Conservation (phyloP, 2,888 invertebrate genomes). For the Phaedon cochleariae region DNA sequence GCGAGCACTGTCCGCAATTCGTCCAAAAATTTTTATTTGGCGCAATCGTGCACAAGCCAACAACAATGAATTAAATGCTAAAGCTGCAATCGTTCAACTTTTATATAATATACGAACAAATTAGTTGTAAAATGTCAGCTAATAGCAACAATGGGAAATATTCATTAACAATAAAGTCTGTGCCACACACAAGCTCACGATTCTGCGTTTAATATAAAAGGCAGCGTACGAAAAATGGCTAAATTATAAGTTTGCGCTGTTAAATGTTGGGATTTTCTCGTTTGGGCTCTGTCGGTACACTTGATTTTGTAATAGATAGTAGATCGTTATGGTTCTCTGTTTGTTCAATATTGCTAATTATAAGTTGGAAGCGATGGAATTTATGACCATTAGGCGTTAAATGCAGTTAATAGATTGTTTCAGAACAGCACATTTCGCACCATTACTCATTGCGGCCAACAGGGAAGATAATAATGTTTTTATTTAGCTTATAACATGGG, state of each 20-base stretch:
- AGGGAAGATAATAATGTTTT: not conserved
- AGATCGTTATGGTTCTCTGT: conserved; percentile 12
- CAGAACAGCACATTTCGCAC: not conserved
- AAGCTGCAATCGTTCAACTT: conserved; percentile 24
- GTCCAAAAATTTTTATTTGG: conserved; percentile 1
- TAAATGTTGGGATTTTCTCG: no score
- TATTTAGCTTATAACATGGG: no score
- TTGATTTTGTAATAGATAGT: conserved; percentile 19
- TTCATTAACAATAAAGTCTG: conserved; percentile 44
- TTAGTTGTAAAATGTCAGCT: conserved; percentile 37
- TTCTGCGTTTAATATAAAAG: conserved; percentile 19
- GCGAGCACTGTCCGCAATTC: conserved; percentile 17
- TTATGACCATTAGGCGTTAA: conserved; percentile 1
- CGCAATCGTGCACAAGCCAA: conserved; percentile 1
- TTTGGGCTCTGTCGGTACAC: conserved; percentile 3
- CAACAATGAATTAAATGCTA: conserved; percentile 25
- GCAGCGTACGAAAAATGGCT: conserved; percentile 8
- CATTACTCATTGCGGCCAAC: not conserved
- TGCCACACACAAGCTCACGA: conserved; percentile 48
- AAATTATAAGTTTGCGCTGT: conserved; percentile 20
- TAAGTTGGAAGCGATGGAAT: conserved; percentile 11
- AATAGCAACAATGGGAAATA: conserved; percentile 36
- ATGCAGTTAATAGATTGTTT: conserved; percentile 9
- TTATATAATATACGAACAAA: conserved; percentile 34
- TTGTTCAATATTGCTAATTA: conserved; percentile 16